Percentiles rank a stretch among this genome's conserved stretches.
Evolutionary conservation across 2,888 invertebrate species (phyloP).

Genomic region (Zele albiditarsus): DNA sequence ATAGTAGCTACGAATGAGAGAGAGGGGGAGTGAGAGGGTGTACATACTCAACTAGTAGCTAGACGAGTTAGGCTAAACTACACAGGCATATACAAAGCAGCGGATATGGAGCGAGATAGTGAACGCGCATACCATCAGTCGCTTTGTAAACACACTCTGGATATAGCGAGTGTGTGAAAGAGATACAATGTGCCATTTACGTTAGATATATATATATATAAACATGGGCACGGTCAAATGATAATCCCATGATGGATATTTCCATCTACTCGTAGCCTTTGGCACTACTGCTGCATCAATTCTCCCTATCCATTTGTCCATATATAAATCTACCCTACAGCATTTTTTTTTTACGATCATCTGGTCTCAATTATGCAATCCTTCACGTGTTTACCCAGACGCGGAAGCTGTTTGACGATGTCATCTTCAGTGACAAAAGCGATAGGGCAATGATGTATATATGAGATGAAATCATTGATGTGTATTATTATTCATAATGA

Average conservation of each 20-base stretch:
- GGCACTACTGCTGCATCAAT: not conserved
- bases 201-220: not conserved
- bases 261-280: conserved; percentile 17
- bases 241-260: conserved; percentile 41
- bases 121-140: not conserved
- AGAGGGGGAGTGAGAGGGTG: conserved; percentile 10
- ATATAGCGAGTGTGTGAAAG: conserved; percentile 14
- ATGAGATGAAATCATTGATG: too few species aligned
- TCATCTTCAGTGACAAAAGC: conserved; percentile 30
- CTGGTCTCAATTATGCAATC: not conserved
- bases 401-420: conserved; percentile 63
- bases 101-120: not conserved
- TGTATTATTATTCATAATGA: too few species aligned
- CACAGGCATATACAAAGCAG: not conserved
- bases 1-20: conserved; percentile 26
- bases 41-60: not conserved
- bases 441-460: conserved; percentile 56
- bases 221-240: conserved; percentile 25
- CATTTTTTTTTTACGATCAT: not conserved
- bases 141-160: conserved; percentile 22
- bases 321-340: not conserved
- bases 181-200: not conserved
- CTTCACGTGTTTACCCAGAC: conserved; percentile 68
- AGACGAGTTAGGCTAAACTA: conserved; percentile 25
- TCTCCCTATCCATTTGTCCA: not conserved